Conservation (phyloP, 2,888 invertebrate species). For the Pycnomerus fuliginosus region DNA sequence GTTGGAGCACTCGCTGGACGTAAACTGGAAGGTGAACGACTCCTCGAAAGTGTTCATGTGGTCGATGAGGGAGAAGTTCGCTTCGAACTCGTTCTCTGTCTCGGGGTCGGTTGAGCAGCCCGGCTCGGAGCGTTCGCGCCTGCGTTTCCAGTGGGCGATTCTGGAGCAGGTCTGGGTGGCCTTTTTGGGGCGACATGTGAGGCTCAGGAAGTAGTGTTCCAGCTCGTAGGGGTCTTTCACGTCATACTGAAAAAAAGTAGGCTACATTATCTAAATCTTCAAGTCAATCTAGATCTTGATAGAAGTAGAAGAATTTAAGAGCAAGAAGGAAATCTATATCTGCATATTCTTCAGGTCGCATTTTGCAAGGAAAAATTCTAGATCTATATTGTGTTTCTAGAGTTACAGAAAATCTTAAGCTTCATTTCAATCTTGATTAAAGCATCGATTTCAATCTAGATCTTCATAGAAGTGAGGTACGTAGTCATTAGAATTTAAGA, state of each 20-base stretch:
- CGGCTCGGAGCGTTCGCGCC: slow-evolving; percentile 13
- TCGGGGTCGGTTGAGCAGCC: slow-evolving; percentile 4
- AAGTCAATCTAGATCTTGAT: background rate
- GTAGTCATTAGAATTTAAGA: too few species aligned
- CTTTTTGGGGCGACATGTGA: slow-evolving; percentile 21
- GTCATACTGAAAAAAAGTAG: background rate
- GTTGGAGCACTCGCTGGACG: slow-evolving; percentile 1
- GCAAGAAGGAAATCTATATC: too few species aligned
- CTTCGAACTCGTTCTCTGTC: slow-evolving; percentile 4
- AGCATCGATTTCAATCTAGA: too few species aligned
- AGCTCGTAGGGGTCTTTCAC: slow-evolving; percentile 10
- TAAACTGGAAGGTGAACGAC: slow-evolving; percentile 21
- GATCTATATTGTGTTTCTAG: too few species aligned
- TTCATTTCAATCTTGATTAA: too few species aligned
- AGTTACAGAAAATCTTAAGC: too few species aligned
- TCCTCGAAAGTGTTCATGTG: slow-evolving; percentile 10
- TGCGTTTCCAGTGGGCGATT: slow-evolving; percentile 5
- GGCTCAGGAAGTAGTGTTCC: slow-evolving; percentile 15
- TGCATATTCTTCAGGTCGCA: too few species aligned
- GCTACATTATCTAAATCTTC: background rate
- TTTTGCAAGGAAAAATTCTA: too few species aligned
- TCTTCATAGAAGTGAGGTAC: too few species aligned
- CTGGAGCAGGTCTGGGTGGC: slow-evolving; percentile 2
- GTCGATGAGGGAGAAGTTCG: slow-evolving; percentile 5
- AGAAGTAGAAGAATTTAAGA: background rate